Percentiles rank a stretch among this genome's conserved stretches.
Conservation (phyloP, 1,140 invertebrate genomes). For the Zaprionus vittiger region DNA sequence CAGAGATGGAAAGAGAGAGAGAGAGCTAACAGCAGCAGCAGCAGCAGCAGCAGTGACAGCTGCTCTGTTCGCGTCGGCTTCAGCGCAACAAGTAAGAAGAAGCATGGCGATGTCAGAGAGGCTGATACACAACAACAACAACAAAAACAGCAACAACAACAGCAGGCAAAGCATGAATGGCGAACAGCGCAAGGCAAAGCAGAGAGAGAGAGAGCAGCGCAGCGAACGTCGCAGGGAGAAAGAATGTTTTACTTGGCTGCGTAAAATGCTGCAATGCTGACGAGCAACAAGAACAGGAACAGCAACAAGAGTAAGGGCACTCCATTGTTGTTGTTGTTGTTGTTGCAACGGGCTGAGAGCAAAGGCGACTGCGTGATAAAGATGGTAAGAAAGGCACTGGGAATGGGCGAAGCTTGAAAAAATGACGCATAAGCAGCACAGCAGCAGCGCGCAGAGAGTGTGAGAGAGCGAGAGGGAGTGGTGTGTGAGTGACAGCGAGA, state of each 20-base stretch:
- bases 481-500: slow-evolving; percentile 2
- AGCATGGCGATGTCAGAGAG: slow-evolving; percentile 29
- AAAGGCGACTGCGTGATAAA: slow-evolving; percentile 52
- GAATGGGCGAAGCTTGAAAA: slow-evolving; percentile 42
- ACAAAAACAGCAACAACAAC: slow-evolving; percentile 49
- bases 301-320: slow-evolving; percentile 20
- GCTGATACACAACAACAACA: not conserved
- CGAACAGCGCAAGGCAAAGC: slow-evolving; percentile 26
- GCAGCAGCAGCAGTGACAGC: slow-evolving; percentile 41
- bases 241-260: slow-evolving; percentile 42
- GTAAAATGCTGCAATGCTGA: slow-evolving; percentile 79
- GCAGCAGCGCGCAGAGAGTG: slow-evolving; percentile 20
- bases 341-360: slow-evolving; percentile 27
- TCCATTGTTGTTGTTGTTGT: slow-evolving; percentile 48
- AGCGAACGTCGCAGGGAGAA: slow-evolving; percentile 53
- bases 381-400: slow-evolving; percentile 63
- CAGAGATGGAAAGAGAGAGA: not conserved
- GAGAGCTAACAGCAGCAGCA: slow-evolving; percentile 11
- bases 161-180: slow-evolving; percentile 39
- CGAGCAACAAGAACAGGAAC: slow-evolving; percentile 47
- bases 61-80: slow-evolving; percentile 44
- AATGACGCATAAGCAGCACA: slow-evolving; percentile 60
- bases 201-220: slow-evolving; percentile 17
- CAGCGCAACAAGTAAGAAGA: slow-evolving; percentile 76
- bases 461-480: slow-evolving; percentile 16